A percentile compares a stretch with the other conserved stretches of the same genome.
Conservation (phyloP, 2,113 vertebrate species). For the Hippocampus comes region DNA sequence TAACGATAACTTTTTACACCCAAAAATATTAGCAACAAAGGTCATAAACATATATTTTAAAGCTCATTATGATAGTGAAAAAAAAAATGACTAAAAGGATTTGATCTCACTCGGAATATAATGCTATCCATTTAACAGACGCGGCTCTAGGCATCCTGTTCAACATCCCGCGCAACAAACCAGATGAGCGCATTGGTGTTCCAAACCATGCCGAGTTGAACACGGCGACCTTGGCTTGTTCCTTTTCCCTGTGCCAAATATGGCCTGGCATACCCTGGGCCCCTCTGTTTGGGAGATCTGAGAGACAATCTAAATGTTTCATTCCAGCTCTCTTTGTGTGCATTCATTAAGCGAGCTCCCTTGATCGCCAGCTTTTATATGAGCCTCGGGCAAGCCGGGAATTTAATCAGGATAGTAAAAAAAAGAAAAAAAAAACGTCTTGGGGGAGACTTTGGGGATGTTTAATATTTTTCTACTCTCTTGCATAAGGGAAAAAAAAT, state of each 20-base stretch:
- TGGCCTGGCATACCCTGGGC: slow-evolving; percentile 25
- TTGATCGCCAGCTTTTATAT: slow-evolving; percentile 65
- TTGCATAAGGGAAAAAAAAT: slow-evolving; percentile 4
- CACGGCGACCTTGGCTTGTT: not conserved
- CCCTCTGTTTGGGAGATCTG: slow-evolving; percentile 46
- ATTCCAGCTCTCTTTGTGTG: slow-evolving; percentile 40
- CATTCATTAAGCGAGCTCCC: slow-evolving; percentile 36
- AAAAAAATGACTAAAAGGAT: no score
- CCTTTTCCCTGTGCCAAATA: slow-evolving; percentile 6
- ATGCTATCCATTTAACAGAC: not conserved
- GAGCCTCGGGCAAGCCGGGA: slow-evolving; percentile 48
- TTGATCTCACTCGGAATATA: no score
- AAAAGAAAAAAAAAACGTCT: slow-evolving; percentile 31
- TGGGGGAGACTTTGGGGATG: slow-evolving; percentile 30
- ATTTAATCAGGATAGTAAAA: slow-evolving; percentile 57
- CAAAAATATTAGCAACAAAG: no score
- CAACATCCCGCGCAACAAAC: not conserved
- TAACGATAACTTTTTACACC: no score
- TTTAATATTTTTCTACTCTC: slow-evolving; percentile 25
- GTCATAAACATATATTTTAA: no score
- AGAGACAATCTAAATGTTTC: slow-evolving; percentile 63
- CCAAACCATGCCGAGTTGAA: not conserved
- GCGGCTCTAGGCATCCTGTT: no score
- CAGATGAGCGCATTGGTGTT: not conserved
- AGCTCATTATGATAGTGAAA: no score